phyloP scores from a whole-genome alignment of 1,140 invertebrate species.

The Procambarus clarkii region DNA sequence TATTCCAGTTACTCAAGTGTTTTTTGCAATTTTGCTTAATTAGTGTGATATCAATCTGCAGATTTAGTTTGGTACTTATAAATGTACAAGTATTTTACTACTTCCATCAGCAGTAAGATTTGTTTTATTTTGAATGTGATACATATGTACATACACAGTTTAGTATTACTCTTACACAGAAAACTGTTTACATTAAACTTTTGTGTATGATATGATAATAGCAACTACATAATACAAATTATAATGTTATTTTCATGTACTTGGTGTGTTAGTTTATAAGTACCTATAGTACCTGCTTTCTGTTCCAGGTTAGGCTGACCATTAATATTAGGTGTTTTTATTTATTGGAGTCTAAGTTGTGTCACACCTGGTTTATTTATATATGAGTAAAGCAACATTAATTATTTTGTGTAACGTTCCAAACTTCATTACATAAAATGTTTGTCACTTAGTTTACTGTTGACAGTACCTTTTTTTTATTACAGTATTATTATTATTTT shows the following conservation, averaged over 20 bases:
- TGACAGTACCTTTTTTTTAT: background rate
- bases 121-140: background rate
- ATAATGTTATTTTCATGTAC: background rate
- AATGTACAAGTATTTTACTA: background rate
- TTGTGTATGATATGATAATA: constrained; percentile 1
- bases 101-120: background rate
- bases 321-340: background rate
- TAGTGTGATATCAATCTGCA: background rate
- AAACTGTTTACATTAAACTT: background rate
- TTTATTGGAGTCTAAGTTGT: background rate
- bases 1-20: background rate
- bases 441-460: background rate
- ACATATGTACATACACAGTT: background rate
- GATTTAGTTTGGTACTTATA: background rate
- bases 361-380: background rate
- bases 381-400: background rate
- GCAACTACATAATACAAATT: background rate
- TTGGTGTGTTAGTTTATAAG: background rate
- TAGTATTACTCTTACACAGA: constrained; percentile 7
- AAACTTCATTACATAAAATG: background rate
- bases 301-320: background rate
- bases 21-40: background rate
- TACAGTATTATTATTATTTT: background rate
- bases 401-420: background rate
- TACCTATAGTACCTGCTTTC: background rate